Conservation (phyloP, 2,797 vertebrate species). For the Ctenopoma kingsleyae region DNA sequence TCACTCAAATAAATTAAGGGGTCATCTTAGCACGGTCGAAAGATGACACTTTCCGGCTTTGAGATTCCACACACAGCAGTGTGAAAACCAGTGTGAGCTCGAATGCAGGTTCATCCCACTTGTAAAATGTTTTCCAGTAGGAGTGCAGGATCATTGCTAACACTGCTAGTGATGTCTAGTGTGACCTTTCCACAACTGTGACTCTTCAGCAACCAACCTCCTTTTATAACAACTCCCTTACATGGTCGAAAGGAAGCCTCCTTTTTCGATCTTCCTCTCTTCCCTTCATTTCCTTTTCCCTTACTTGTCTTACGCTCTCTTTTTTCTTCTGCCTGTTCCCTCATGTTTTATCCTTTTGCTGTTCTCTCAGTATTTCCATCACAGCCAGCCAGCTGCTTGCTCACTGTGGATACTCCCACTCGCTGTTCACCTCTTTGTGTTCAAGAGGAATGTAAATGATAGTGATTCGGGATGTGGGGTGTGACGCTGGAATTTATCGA, state of each 20-base stretch:
- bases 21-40: too few relatives aligned
- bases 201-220: not conserved
- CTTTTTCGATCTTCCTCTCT: not conserved
- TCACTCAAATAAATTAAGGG: too few relatives aligned
- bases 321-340: not conserved
- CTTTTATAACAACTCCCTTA: conserved; percentile 39
- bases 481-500: conserved; percentile 62
- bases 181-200: not conserved
- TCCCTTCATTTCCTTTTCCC: not conserved
- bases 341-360: conserved; percentile 13
- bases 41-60: too few relatives aligned
- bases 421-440: conserved; percentile 45
- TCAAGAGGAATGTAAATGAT: conserved; percentile 70
- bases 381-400: conserved; percentile 39
- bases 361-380: conserved; percentile 54
- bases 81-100: too few relatives aligned
- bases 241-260: conserved; percentile 22
- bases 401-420: conserved; percentile 51
- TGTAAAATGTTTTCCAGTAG: too few relatives aligned
- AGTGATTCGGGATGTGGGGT: conserved; percentile 60
- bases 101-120: too few relatives aligned
- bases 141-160: not conserved
- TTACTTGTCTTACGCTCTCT: not conserved
- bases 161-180: not conserved
- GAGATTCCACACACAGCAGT: too few relatives aligned